Evolutionary conservation across 2,888 invertebrate genomes (phyloP).

Genomic region (Agriopis leucophaearia): DNA sequence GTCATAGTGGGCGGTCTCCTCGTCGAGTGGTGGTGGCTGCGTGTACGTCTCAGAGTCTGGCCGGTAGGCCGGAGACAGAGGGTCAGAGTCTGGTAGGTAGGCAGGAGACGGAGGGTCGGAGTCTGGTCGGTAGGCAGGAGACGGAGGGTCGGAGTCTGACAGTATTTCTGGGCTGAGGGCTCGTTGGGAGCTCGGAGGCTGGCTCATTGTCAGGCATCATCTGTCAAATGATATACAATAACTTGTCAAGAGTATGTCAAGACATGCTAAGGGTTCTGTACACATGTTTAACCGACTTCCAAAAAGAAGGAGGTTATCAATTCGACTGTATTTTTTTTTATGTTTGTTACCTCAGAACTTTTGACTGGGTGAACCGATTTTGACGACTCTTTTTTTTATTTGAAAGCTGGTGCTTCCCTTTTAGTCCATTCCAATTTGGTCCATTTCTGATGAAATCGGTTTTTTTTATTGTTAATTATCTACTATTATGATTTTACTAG

Average conservation of each 20-base stretch:
- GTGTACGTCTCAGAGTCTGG: neutral
- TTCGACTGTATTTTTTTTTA: too few relatives aligned
- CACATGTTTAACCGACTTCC: too few relatives aligned
- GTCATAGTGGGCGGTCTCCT: neutral
- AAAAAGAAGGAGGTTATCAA: too few relatives aligned
- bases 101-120: neutral
- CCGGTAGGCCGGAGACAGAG: neutral
- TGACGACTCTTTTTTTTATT: too few relatives aligned
- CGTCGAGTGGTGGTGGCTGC: neutral
- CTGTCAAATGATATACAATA: neutral
- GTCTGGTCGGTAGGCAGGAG: neutral
- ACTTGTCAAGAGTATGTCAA: neutral
- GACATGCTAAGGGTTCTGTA: neutral
- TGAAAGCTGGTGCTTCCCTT: too few relatives aligned
- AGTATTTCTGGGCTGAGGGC: slow-evolving; percentile 15
- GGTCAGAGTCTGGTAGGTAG: too few relatives aligned
- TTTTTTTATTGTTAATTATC: too few relatives aligned
- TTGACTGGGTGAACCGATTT: too few relatives aligned
- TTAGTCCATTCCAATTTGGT: too few relatives aligned
- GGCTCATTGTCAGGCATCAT: slow-evolving; percentile 12
- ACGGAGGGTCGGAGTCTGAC: slow-evolving; percentile 9
- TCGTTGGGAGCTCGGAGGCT: neutral
- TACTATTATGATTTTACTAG: too few relatives aligned
- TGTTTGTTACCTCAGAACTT: too few relatives aligned
- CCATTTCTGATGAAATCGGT: too few relatives aligned